A percentile compares a stretch with the other conserved stretches of the same genome.
Evolutionary conservation across 2,113 vertebrate genomes (phyloP).

Genomic region (Corythoichthys haematopterus): DNA sequence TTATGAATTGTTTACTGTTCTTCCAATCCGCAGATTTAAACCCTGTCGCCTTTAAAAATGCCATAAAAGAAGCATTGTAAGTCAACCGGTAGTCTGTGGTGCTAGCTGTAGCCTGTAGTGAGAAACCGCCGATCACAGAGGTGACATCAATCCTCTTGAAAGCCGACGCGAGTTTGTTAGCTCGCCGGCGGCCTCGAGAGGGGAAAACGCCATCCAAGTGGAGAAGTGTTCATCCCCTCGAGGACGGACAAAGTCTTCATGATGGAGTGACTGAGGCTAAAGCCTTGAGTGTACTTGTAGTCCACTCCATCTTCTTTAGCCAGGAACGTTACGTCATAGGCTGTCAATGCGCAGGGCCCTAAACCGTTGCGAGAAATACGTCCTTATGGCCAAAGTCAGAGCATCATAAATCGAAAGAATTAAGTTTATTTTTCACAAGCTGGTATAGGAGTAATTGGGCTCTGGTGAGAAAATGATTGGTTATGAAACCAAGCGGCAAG

Average conservation of each 20-base stretch:
- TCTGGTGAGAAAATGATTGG: too few relatives aligned
- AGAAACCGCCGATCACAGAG: constrained; percentile 8
- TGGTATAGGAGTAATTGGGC: too few relatives aligned
- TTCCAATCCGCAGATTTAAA: constrained; percentile 63
- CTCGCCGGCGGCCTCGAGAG: constrained; percentile 42
- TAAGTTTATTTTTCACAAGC: too few relatives aligned
- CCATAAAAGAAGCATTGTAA: constrained; percentile 58
- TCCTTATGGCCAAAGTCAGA: constrained; percentile 16
- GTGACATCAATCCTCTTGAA: constrained; percentile 18
- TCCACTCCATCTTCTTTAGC: constrained; percentile 51
- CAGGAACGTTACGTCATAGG: constrained; percentile 29
- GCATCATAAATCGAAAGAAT: not conserved
- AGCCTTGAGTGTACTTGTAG: constrained; percentile 48
- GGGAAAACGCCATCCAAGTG: constrained; percentile 22
- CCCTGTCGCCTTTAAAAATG: constrained; percentile 47
- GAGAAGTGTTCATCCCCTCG: constrained; percentile 37
- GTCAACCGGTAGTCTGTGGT: constrained; percentile 50
- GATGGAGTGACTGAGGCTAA: constrained; percentile 55
- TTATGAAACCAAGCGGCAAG: too few relatives aligned
- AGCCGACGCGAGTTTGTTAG: not conserved
- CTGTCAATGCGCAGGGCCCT: constrained; percentile 39
- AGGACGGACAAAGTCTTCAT: constrained; percentile 34
- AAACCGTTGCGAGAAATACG: constrained; percentile 38
- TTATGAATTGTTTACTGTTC: constrained; percentile 42
- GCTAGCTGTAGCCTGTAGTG: constrained; percentile 45